Evolutionary conservation across 2,797 vertebrate species (phyloP), one percentile per base, ranked within the genome.

Genomic region (Propithecus perrieri): DNA sequence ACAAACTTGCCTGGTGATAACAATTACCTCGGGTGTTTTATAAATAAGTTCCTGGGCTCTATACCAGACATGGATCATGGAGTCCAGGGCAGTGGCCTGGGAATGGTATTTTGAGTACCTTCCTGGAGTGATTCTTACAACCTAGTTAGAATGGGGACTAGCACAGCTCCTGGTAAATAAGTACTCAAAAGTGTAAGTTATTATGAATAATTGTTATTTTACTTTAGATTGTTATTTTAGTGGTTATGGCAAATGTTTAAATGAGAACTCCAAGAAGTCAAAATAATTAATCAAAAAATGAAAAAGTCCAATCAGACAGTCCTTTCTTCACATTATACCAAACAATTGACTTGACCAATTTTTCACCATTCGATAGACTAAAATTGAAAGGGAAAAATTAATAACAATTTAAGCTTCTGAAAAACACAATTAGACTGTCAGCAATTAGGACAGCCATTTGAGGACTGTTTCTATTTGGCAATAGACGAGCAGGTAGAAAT

Each of bases 351-450:
- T 65, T 84, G 28, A 74, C 28, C 26, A 28, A 28, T 89, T 91
- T 87, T 78, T 43, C 38, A 48, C 38, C 13, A 83, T 57, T 87
- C 50, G 78, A 72, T 18, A 91, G 38, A 91, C 2, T 90, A 48
- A 96, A 93, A 71, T 35, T 57, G 13, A 95, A 9, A 57, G 50
- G 53, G 35, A 75, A 95, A 75, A 85, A 72, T 63, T 72, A 95
- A 67, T 87, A 91, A 79, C 10, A 92, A 90, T 87, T 84, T 81
- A 53, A 89, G 43, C 24, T 57, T 93, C 74, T 48, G 17, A 85
- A 89, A 86, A 94, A 57, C n/a, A 89, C 72, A 18, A 67, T 28
- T 74, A 13, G 28, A 61, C 26, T 85, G 46, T 81, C 38, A 91
- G 41, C 38, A 95, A 92, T 85, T 78, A 91, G 48, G 20, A 28